phyloP scores from a whole-genome alignment of 2,113 vertebrate genomes.

The Ibidorhyncha struthersii region DNA sequence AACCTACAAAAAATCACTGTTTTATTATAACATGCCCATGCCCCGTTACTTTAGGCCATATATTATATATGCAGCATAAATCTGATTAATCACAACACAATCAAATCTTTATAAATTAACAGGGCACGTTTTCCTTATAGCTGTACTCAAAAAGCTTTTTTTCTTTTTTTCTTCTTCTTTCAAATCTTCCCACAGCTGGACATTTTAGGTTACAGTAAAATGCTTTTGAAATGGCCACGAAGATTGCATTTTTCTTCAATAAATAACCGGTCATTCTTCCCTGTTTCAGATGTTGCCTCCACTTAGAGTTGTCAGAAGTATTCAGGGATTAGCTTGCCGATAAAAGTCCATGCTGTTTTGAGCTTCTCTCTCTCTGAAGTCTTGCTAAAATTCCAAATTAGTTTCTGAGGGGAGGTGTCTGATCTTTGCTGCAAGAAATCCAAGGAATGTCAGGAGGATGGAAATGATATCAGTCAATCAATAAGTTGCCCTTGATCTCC shows the following conservation, averaged over 20 bases:
- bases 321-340: not conserved
- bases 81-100: not conserved
- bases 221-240: not conserved
- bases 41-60: not conserved
- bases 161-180: not conserved
- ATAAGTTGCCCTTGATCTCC: not conserved
- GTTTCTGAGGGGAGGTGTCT: not conserved
- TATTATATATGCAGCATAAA: not conserved
- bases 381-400: slow-evolving; percentile 2
- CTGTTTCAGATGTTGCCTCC: not conserved
- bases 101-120: not conserved
- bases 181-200: not conserved
- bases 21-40: not conserved
- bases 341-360: not conserved
- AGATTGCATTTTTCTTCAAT: not conserved
- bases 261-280: not conserved
- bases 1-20: not conserved
- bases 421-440: not conserved
- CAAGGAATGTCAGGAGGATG: not conserved
- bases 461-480: not conserved
- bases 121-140: not conserved
- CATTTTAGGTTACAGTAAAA: slow-evolving; percentile 11
- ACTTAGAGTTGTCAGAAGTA: not conserved
- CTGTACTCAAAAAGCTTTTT: not conserved
- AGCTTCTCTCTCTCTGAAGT: not conserved